Conservation (phyloP, 1,140 invertebrate genomes). For the Babylonia areolata region DNA sequence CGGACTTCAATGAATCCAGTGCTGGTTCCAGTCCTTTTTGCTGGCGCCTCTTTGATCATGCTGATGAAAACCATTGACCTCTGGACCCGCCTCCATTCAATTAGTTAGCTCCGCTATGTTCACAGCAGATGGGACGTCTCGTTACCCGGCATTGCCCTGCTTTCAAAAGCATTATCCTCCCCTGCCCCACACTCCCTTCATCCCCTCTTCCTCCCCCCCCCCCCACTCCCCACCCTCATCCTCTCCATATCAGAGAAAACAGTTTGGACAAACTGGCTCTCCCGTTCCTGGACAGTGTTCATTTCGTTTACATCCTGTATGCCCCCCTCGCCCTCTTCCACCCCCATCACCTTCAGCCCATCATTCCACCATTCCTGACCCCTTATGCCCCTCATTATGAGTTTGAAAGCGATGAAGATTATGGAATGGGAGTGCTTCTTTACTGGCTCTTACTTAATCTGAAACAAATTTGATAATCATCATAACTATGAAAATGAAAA, state of each 20-base stretch:
- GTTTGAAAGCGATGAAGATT: no score
- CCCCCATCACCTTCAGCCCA: not conserved
- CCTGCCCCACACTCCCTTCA: not conserved
- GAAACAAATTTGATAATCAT: no score
- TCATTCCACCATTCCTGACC: not conserved
- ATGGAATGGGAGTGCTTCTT: no score
- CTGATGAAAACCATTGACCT: not conserved
- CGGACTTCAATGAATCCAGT: not conserved
- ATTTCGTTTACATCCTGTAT: not conserved
- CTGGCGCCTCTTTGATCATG: not conserved
- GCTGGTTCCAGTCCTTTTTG: not conserved
- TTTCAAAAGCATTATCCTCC: not conserved
- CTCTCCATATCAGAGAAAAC: not conserved
- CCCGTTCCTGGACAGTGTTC: not conserved
- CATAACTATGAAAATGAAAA: no score
- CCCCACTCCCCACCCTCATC: not conserved
- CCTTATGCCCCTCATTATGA: not conserved
- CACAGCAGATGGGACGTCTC: not conserved
- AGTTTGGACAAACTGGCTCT: not conserved
- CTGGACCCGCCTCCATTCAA: not conserved
- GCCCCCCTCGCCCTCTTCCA: not conserved
- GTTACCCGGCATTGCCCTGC: not conserved
- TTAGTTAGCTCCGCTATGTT: not conserved
- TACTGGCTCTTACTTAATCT: no score
- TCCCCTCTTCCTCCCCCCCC: not conserved